A percentile compares a stretch with the other conserved stretches of the same genome.
Conservation (phyloP, 2,113 vertebrate genomes). For the Notechis scutatus region DNA sequence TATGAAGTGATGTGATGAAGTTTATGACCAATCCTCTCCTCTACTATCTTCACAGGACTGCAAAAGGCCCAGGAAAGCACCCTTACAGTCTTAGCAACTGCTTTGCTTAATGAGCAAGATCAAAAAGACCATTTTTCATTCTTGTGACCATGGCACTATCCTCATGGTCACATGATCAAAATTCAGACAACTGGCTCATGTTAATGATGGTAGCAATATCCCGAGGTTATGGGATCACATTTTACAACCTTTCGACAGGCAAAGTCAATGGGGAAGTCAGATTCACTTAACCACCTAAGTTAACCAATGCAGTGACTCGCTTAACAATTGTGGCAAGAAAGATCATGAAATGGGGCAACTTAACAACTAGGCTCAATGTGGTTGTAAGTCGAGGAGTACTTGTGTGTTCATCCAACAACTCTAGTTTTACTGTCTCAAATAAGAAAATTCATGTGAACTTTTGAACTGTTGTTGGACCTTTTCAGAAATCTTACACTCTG, state of each 20-base stretch:
- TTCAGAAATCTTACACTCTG: background rate
- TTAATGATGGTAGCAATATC: background rate
- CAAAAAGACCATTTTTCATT: background rate
- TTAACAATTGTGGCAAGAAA: background rate
- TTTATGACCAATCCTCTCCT: background rate
- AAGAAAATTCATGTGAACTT: background rate
- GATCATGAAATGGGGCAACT: background rate
- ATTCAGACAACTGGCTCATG: background rate
- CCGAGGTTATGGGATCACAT: background rate
- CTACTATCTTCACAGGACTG: background rate
- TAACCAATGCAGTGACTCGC: background rate
- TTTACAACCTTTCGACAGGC: background rate
- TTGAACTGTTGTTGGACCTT: rapidly evolving
- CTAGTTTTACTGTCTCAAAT: background rate
- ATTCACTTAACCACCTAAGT: background rate
- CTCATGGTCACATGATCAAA: too few species aligned
- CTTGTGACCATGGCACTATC: too few species aligned
- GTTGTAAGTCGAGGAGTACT: background rate
- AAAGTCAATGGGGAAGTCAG: background rate
- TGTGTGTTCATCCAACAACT: background rate
- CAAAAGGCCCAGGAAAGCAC: background rate
- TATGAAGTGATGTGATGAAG: background rate
- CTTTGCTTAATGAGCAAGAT: background rate
- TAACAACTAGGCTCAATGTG: background rate
- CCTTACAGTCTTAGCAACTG: background rate